Evolutionary conservation across 2,797 vertebrate genomes (phyloP).

Genomic region (Spatula versicolor): DNA sequence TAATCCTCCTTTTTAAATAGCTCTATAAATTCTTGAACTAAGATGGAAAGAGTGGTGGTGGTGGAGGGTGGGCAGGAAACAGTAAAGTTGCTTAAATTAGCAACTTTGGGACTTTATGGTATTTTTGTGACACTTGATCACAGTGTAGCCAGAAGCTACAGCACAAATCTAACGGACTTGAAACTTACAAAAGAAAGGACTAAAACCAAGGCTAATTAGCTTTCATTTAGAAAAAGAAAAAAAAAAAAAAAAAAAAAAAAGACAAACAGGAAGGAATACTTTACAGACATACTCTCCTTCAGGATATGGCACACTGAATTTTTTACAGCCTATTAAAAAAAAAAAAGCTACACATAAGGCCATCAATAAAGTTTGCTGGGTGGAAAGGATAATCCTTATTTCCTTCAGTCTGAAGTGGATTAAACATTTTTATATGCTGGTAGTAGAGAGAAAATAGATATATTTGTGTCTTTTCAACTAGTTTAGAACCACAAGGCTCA

Average conservation of each 20-base stretch:
- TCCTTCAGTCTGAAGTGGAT: neutral
- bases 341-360: neutral
- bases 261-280: neutral
- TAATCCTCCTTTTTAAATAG: neutral
- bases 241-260: neutral
- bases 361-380: neutral
- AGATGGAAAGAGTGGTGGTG: neutral
- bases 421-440: neutral
- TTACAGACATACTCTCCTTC: neutral
- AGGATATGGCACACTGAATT: neutral
- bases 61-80: neutral
- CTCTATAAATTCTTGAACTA: conserved; percentile 7
- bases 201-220: neutral
- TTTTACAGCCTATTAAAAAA: neutral
- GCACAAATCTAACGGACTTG: neutral
- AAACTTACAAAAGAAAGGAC: neutral
- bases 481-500: neutral
- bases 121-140: conserved; percentile 12
- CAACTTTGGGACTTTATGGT: neutral
- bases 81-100: conserved; percentile 17
- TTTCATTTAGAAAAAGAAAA: neutral
- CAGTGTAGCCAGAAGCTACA: conserved; percentile 4
- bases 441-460: neutral
- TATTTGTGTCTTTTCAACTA: neutral
- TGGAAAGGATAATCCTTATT: neutral